Evolutionary conservation across 2,113 vertebrate genomes (phyloP).

Genomic region (Antechinus stuartii): DNA sequence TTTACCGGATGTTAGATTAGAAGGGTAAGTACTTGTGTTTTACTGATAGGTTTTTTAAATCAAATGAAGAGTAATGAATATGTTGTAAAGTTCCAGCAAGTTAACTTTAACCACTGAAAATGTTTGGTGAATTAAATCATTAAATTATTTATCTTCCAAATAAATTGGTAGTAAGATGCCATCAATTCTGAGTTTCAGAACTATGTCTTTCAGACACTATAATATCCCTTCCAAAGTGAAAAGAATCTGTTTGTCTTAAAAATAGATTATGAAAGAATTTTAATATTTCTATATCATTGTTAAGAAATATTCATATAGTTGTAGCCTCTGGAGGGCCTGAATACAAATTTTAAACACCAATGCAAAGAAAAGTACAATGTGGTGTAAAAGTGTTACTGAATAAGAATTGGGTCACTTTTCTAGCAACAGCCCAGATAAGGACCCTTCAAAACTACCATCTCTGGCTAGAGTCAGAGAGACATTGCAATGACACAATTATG

Average conservation of each 20-base stretch:
- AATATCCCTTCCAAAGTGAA: neutral
- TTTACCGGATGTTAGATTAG: conserved; percentile 96
- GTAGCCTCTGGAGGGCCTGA: neutral
- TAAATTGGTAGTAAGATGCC: conserved; percentile 31
- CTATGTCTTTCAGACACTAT: conserved; percentile 35
- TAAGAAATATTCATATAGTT: conserved; percentile 40
- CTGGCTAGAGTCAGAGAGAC: neutral
- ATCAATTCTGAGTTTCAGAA: conserved; percentile 18
- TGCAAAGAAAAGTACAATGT: neutral
- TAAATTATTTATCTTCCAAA: conserved; percentile 2
- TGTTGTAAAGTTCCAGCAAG: conserved; percentile 44
- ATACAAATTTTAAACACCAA: neutral
- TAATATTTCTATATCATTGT: conserved; percentile 36
- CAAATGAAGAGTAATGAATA: conserved; percentile 22
- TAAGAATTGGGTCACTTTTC: neutral
- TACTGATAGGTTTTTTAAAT: conserved; percentile 28
- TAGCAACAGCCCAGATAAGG: neutral
- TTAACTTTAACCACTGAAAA: conserved; percentile 9
- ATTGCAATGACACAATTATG: neutral
- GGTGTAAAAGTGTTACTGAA: neutral
- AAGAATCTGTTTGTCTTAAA: conserved; percentile 37
- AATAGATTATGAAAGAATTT: conserved; percentile 47
- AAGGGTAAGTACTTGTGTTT: conserved; percentile 91
- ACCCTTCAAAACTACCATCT: neutral
- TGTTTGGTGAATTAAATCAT: conserved; percentile 33